Base-by-base conservation (phyloP, 53 echinoderm and acorn worm species). In the Hippasteria phrygiana region DNA sequence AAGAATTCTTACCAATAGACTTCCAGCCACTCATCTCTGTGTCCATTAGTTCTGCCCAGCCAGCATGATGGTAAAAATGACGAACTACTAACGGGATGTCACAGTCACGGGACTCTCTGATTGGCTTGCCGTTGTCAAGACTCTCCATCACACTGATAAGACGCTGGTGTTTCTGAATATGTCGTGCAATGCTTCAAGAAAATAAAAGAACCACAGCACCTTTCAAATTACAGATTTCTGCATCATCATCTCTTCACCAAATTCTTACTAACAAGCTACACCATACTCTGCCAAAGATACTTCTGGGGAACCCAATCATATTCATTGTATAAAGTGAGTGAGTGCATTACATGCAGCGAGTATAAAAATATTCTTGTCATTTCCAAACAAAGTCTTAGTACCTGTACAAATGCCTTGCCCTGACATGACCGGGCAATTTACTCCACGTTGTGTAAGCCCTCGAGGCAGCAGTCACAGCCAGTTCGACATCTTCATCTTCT, bases 21-120 rank as follows among this genome's bases (percentile, higher is more conserved):
- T 97, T 97, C 98, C 98, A 95, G 14, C 88, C 77, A 13, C 59
- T 62, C 98, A 97, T 97, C 71, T 97, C 98, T 3, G 94, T 94
- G 74, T 97, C 98, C 95, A 95, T 95, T 1, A 97, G 93, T 79
- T 97, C 93, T 13, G 95, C 98, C 98, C 98, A 97, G 6, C 98
- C 98, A 29, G 98, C 98, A 77, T 97, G 98, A 71, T 97, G 97
- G 74, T 95, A 97, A 77, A 97, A 95, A 74, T 97, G 97, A 4
- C 97, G 90, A 16, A 97, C 95, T 22, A 95, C 94, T 12, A 96
- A 42, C 8, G 95, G 95, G 53, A 96, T 91, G 67, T 98, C 98
- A 13, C 91, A 91, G 77, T 98, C 98, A 2, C 98, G 81, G 1
- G 98, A 78, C 87, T 98, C 98, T 17, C 98, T 62, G 93, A 98